These are phyloP conservation scores for Harpalus rufipes DNA, from an alignment of 2,888 invertebrate species.

Conservation along the genomic window DNA sequence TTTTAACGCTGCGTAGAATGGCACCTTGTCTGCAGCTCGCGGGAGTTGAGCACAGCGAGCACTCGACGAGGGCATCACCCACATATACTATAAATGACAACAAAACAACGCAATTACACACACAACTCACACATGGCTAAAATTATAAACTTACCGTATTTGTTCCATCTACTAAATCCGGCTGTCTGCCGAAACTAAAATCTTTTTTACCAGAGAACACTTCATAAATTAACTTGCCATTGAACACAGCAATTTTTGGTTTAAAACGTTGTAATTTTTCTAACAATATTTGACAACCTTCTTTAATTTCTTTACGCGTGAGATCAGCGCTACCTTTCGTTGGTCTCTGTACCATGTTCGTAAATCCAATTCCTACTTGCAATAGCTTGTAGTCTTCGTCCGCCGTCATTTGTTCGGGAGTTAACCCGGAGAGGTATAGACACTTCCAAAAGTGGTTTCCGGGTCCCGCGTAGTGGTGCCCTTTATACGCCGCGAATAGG, in stretches of 20 bases:
- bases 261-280: conserved; percentile 95
- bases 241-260: conserved; percentile 98
- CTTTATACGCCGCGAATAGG: conserved; percentile 97
- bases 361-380: conserved; percentile 97
- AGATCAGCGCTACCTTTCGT: conserved; percentile 98
- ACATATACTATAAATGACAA: conserved; percentile 88
- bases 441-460: conserved; percentile 99
- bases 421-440: conserved; percentile 94
- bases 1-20: conserved; percentile 96
- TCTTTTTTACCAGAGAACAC: conserved; percentile 98
- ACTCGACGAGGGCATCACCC: conserved; percentile 99
- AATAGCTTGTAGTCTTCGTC: conserved; percentile 96
- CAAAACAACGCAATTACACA: conserved; percentile 1
- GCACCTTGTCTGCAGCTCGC: conserved; percentile 98
- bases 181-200: conserved; percentile 97
- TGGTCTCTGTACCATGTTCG: conserved; percentile 97
- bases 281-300: conserved; percentile 91
- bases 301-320: conserved; percentile 95
- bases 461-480: conserved; percentile 99
- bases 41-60: conserved; percentile 98
- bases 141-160: conserved; percentile 87
- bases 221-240: conserved; percentile 99
- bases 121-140: background rate
- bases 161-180: conserved; percentile 94
- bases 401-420: conserved; percentile 96